These are phyloP conservation scores for Oreochromis tanganicae DNA, from an alignment of 2,113 vertebrate genomes.

Conservation along the genomic window DNA sequence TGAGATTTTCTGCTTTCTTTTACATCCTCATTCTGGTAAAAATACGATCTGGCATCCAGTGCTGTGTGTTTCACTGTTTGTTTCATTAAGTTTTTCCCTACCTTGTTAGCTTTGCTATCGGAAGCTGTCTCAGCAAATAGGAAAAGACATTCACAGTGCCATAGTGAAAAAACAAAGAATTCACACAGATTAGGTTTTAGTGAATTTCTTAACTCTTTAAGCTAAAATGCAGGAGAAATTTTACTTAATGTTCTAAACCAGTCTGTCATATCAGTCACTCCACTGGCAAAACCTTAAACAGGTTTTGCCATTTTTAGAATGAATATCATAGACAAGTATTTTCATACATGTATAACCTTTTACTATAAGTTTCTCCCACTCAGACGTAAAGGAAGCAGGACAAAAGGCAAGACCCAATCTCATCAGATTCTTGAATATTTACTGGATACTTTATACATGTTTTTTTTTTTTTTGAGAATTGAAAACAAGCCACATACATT, in stretches of 20 bases:
- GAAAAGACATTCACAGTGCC: background rate
- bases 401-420: background rate
- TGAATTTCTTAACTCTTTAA: background rate
- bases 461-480: background rate
- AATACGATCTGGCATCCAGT: background rate
- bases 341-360: background rate
- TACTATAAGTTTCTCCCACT: background rate
- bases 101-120: constrained; percentile 5
- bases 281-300: background rate
- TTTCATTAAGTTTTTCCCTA: constrained; percentile 2
- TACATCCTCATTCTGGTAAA: background rate
- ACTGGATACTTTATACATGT: background rate
- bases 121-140: background rate
- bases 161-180: background rate
- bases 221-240: background rate
- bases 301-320: background rate
- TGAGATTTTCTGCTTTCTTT: background rate
- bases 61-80: background rate
- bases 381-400: background rate
- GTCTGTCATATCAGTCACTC: background rate
- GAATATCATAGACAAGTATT: background rate
- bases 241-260: background rate
- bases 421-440: background rate
- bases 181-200: background rate
- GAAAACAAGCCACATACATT: background rate